A percentile compares a stretch with the other conserved stretches of the same genome.
These are phyloP conservation scores for Camponotus pennsylvanicus DNA, from an alignment of 1,140 invertebrate species.

Conservation along the genomic window DNA sequence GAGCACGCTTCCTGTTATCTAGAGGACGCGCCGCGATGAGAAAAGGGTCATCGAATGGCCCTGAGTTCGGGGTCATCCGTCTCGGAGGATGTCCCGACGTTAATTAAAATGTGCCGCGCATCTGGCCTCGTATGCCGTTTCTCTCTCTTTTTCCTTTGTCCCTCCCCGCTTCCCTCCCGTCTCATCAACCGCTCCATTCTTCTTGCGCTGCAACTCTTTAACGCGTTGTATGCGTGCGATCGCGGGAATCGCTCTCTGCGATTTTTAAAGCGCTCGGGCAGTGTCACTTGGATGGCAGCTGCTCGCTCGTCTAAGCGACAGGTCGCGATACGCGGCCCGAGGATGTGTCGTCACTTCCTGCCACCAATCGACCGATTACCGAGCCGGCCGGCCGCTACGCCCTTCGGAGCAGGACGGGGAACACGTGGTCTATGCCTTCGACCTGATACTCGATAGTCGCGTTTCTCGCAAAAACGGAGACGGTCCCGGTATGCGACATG, in stretches of 20 bases:
- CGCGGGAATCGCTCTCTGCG: conserved; percentile 54
- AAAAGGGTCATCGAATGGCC: conserved; percentile 82
- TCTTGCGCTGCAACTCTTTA: conserved; percentile 32
- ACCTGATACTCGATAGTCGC: not conserved
- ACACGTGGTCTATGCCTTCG: conserved; percentile 10
- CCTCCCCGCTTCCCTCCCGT: not conserved
- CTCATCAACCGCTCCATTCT: not conserved
- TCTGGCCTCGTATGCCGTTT: conserved; percentile 76
- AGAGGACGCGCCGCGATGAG: conserved; percentile 61
- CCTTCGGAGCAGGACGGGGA: not conserved
- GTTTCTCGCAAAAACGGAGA: conserved; percentile 28
- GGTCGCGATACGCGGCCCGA: conserved; percentile 62
- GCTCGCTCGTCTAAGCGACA: conserved; percentile 66
- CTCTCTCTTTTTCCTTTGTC: conserved; percentile 32
- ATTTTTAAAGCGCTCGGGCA: conserved; percentile 62
- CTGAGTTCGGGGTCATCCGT: conserved; percentile 82
- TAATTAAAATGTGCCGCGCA: conserved; percentile 85
- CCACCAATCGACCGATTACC: conserved; percentile 66
- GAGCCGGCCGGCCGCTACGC: not conserved
- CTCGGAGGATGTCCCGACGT: conserved; percentile 83
- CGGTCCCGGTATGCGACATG: not conserved
- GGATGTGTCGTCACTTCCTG: conserved; percentile 85
- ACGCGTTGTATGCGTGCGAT: conserved; percentile 46
- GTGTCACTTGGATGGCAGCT: conserved; percentile 84
- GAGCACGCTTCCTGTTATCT: conserved; percentile 68